A percentile compares a stretch with the other conserved stretches of the same genome.
These are phyloP conservation scores for Pangasius sanitwongsei DNA, from an alignment of 2,797 vertebrate genomes.

Conservation along the genomic window DNA sequence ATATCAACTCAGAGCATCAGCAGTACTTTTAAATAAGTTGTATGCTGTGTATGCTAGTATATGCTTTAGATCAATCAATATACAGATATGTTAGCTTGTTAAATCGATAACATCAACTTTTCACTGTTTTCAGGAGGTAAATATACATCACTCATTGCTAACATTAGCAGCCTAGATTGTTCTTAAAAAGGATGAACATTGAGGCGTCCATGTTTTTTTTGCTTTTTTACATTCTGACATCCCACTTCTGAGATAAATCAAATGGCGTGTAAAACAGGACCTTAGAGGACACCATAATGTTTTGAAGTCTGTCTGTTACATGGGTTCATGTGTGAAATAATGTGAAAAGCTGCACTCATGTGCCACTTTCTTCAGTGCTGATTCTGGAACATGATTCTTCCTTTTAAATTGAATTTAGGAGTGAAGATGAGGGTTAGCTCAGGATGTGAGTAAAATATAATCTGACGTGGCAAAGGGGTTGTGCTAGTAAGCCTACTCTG, in stretches of 20 bases:
- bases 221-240: too few species aligned
- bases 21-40: background rate
- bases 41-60: background rate
- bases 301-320: background rate
- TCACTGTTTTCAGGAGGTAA: background rate
- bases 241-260: too few species aligned
- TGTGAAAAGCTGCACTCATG: background rate
- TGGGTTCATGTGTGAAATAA: background rate
- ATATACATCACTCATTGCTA: background rate
- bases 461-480: background rate
- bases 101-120: background rate
- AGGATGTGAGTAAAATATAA: slow-evolving; percentile 41
- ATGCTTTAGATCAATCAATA: background rate
- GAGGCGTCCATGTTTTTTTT: background rate
- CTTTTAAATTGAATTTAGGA: background rate
- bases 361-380: background rate
- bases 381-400: background rate
- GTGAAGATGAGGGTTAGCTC: slow-evolving; percentile 28
- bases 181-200: background rate
- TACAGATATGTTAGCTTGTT: background rate
- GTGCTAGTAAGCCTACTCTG: background rate
- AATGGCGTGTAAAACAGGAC: background rate
- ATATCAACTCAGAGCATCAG: background rate
- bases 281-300: background rate
- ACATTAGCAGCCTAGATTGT: background rate